These are phyloP conservation scores for Osmerus mordax DNA, from an alignment of 2,113 vertebrate genomes.

Conservation along the genomic window DNA sequence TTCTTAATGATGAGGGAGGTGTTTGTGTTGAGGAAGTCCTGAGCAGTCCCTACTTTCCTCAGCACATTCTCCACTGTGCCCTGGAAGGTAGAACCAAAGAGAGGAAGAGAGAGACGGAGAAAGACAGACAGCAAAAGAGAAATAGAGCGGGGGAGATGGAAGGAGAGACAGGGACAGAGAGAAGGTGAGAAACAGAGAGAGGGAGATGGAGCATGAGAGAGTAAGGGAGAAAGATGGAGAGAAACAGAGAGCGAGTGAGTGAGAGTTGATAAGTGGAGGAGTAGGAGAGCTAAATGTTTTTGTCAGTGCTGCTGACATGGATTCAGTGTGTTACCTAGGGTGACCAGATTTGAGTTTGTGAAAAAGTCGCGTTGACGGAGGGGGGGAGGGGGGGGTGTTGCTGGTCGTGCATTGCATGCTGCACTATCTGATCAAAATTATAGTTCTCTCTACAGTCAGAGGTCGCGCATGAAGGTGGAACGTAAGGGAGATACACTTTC, in stretches of 20 bases:
- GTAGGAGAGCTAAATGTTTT: neutral
- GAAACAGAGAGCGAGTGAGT: neutral
- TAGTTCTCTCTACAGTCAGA: too few species aligned
- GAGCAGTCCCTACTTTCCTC: conserved; percentile 41
- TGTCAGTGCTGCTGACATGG: neutral
- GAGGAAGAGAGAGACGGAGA: neutral
- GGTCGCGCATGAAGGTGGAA: too few species aligned
- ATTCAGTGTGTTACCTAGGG: conserved; percentile 48
- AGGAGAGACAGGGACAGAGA: neutral
- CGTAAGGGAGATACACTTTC: too few species aligned
- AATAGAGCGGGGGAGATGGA: neutral
- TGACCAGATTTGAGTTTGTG: too few species aligned
- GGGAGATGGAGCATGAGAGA: neutral
- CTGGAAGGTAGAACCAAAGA: conserved; percentile 48
- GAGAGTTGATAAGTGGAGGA: neutral
- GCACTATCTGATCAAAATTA: too few species aligned
- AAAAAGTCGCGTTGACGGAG: too few species aligned
- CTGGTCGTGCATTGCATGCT: too few species aligned
- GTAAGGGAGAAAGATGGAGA: neutral
- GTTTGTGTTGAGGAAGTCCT: conserved; percentile 68
- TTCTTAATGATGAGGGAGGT: conserved; percentile 62
- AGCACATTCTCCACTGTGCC: conserved; percentile 45
- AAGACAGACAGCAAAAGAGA: neutral
- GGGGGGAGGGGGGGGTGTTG: too few species aligned
- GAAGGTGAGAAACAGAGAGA: neutral